Evolutionary conservation across 1,140 invertebrate genomes (phyloP).

Genomic region (Heliothis subflexa): DNA sequence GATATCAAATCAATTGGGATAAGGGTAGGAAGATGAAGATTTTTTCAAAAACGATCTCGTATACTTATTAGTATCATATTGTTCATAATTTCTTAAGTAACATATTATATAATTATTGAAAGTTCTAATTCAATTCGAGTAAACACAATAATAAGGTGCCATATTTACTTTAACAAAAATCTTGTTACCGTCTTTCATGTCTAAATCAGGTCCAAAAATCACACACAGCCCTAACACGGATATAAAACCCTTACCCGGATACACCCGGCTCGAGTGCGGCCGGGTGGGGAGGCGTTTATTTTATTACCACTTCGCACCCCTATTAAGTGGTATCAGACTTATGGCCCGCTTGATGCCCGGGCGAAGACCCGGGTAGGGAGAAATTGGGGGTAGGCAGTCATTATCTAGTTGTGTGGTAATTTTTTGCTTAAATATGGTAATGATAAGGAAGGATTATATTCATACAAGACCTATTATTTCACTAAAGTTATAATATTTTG

Average conservation of each 20-base stretch:
- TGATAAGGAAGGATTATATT: too few species aligned
- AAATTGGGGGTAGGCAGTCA: background rate
- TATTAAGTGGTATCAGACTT: conserved; percentile 29
- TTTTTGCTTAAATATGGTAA: too few species aligned
- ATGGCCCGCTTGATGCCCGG: conserved; percentile 7
- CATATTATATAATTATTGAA: too few species aligned
- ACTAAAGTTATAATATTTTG: too few species aligned
- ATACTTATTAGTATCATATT: too few species aligned
- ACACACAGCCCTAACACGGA: conserved; percentile 3
- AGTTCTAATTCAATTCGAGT: background rate
- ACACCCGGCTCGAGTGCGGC: background rate
- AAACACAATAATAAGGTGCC: too few species aligned
- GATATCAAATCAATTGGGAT: too few species aligned
- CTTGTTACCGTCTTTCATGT: background rate
- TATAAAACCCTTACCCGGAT: background rate
- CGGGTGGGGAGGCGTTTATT: conserved; percentile 22
- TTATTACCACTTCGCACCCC: conserved; percentile 31
- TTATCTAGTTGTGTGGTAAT: background rate
- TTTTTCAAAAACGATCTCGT: too few species aligned
- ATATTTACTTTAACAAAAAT: background rate
- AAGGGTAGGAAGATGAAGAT: too few species aligned
- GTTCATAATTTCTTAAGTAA: too few species aligned
- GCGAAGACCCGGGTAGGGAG: background rate
- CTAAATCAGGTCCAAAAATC: conserved; percentile 17
- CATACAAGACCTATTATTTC: too few species aligned